Percentiles rank a stretch among this genome's conserved stretches.
phyloP scores from a whole-genome alignment of 2,797 vertebrate species.

The Xyrichtys novacula region DNA sequence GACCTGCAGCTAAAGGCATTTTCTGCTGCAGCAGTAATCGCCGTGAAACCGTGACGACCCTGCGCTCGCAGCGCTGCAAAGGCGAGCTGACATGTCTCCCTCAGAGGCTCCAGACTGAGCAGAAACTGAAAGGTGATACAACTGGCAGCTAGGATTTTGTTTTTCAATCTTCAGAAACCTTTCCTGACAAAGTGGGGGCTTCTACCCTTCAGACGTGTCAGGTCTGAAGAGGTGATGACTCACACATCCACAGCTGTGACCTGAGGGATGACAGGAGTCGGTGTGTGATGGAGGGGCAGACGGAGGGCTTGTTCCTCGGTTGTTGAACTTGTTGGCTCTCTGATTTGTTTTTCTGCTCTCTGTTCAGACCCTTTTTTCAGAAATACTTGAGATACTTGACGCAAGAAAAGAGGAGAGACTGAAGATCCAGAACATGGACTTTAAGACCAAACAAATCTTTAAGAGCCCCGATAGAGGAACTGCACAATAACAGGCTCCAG shows the following conservation, averaged over 20 bases:
- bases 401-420: slow-evolving; percentile 31
- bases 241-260: neutral
- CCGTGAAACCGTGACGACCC: slow-evolving; percentile 45
- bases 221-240: neutral
- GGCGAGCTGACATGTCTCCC: slow-evolving; percentile 6
- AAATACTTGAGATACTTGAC: slow-evolving; percentile 7
- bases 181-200: neutral
- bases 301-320: neutral
- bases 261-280: neutral
- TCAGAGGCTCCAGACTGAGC: neutral
- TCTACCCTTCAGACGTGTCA: neutral
- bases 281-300: slow-evolving; percentile 7
- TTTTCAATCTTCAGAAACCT: neutral
- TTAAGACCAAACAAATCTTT: neutral
- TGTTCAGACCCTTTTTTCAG: neutral
- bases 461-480: neutral
- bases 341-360: slow-evolving; percentile 21
- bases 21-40: slow-evolving; percentile 47
- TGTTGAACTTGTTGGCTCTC: neutral
- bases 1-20: slow-evolving; percentile 27
- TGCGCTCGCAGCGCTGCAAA: slow-evolving; percentile 1
- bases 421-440: neutral
- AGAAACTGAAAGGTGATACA: neutral
- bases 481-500: neutral
- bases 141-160: neutral